phyloP scores from a whole-genome alignment of 2,797 vertebrate genomes.

The Galagoides demidoff region DNA sequence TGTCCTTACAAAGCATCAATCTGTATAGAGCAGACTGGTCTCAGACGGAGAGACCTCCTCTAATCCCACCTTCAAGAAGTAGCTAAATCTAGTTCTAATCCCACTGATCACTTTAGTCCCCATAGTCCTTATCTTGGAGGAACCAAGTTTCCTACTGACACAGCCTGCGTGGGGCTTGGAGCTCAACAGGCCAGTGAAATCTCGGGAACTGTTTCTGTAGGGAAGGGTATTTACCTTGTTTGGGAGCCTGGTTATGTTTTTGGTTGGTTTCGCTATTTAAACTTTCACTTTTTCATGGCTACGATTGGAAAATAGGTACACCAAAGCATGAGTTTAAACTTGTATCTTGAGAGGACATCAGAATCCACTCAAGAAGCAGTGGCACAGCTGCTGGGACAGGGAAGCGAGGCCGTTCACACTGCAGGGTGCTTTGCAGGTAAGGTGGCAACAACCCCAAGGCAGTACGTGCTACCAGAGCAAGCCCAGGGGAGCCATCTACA shows the following conservation, averaged over 20 bases:
- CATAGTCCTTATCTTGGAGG: accelerated
- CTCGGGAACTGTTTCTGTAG: not conserved
- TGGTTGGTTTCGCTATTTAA: not conserved
- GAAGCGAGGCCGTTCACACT: accelerated
- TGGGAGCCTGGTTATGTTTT: not conserved
- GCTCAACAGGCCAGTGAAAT: too few relatives aligned
- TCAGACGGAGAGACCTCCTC: not conserved
- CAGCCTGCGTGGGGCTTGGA: accelerated
- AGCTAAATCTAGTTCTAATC: not conserved
- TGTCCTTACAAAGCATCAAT: not conserved
- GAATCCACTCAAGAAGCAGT: accelerated
- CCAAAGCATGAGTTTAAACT: not conserved
- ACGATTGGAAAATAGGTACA: not conserved
- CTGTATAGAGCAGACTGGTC: not conserved
- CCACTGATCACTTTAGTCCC: not conserved
- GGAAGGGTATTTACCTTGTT: not conserved
- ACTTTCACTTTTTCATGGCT: not conserved
- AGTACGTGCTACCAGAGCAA: too few relatives aligned
- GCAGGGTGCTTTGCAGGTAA: not conserved
- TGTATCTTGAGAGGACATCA: not conserved
- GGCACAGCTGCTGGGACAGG: not conserved
- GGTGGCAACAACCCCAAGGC: accelerated
- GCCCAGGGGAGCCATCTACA: accelerated
- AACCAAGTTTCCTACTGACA: not conserved
- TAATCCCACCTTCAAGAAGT: not conserved